A percentile compares a stretch with the other conserved stretches of the same genome.
Evolutionary conservation across 2,888 invertebrate genomes (phyloP).

Genomic region (Andricus curvator): DNA sequence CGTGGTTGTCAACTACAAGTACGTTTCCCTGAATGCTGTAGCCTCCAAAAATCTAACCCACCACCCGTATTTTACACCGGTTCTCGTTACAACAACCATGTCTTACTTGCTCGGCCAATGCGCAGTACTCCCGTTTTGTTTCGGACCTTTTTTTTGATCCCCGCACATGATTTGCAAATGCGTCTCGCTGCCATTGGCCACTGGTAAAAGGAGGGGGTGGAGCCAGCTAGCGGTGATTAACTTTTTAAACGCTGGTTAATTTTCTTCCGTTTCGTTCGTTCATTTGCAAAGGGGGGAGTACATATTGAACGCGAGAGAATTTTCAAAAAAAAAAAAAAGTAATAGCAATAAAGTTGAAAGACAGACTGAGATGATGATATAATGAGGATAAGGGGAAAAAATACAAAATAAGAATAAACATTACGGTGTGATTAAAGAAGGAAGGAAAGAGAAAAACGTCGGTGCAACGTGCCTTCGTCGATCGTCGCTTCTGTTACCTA

Average conservation of each 20-base stretch:
- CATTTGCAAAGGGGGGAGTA: constrained; percentile 60
- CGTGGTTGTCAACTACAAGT: constrained; percentile 41
- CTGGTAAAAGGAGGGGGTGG: constrained; percentile 77
- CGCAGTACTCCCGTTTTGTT: constrained; percentile 64
- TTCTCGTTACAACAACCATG: constrained; percentile 59
- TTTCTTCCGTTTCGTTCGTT: constrained; percentile 63
- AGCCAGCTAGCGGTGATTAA: constrained; percentile 77
- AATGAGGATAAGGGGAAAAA: neutral
- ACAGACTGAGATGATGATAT: constrained; percentile 47
- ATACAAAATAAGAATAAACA: neutral
- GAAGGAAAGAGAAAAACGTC: constrained; percentile 48
- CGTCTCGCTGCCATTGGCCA: constrained; percentile 77
- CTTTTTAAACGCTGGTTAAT: constrained; percentile 73
- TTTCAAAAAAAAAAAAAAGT: constrained; percentile 16
- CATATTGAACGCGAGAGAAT: constrained; percentile 49
- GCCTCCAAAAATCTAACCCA: constrained; percentile 68
- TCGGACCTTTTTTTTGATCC: constrained; percentile 49
- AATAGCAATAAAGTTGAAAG: constrained; percentile 40
- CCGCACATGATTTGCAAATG: constrained; percentile 46
- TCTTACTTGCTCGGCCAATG: constrained; percentile 72
- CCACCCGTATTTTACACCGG: constrained; percentile 58
- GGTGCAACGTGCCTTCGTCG: constrained; percentile 25
- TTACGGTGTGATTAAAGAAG: constrained; percentile 37
- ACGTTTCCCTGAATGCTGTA: constrained; percentile 69
- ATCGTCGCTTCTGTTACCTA: constrained; percentile 35